Evolutionary conservation across 2,113 vertebrate species (phyloP).

Genomic region (Rhombomys opimus): DNA sequence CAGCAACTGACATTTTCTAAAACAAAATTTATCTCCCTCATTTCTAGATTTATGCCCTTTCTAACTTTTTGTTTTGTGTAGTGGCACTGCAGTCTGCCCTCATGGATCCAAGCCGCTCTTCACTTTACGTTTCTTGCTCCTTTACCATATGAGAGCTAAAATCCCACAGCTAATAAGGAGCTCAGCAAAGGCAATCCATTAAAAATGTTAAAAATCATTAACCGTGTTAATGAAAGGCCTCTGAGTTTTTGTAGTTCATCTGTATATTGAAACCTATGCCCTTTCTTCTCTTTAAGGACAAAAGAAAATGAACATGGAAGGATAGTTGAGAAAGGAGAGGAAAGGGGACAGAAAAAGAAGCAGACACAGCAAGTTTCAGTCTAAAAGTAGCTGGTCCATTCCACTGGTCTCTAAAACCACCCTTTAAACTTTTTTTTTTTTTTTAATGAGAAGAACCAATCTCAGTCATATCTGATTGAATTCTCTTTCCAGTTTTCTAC

Average conservation of each 20-base stretch:
- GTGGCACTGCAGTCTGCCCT: not conserved
- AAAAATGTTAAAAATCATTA: not conserved
- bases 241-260: slow-evolving; percentile 19
- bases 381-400: not conserved
- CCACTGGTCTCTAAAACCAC: not conserved
- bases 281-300: slow-evolving; percentile 17
- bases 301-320: not conserved
- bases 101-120: not conserved
- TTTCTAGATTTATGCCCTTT: not conserved
- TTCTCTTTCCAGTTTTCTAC: not conserved
- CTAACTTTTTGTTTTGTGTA: not conserved
- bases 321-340: not conserved
- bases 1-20: not conserved
- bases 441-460: not conserved
- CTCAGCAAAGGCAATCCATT: not conserved
- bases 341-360: not conserved
- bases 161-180: not conserved
- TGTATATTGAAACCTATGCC: not conserved
- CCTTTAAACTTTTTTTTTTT: not conserved
- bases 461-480: not conserved
- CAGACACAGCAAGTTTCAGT: not conserved
- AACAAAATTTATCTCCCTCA: not conserved
- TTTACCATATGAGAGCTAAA: not conserved
- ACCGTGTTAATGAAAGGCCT: not conserved
- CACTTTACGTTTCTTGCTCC: not conserved